These are phyloP conservation scores for Orgyia antiqua DNA, from an alignment of 2,888 invertebrate genomes.

Conservation along the genomic window DNA sequence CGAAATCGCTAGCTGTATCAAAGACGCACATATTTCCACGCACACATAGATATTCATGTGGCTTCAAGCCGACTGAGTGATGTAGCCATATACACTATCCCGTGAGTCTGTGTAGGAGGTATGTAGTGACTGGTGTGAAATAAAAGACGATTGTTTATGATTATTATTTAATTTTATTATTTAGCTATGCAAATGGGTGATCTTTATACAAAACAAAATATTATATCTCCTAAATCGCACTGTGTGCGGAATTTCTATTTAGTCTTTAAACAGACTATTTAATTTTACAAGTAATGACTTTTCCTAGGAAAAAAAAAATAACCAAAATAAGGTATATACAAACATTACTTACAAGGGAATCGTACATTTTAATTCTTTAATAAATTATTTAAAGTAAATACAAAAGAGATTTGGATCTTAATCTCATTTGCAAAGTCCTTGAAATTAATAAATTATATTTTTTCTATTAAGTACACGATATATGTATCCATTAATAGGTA, in stretches of 20 bases:
- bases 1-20: too few species aligned
- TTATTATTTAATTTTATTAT: slow-evolving; percentile 32
- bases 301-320: slow-evolving; percentile 54
- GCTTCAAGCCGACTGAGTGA: too few species aligned
- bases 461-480: too few species aligned
- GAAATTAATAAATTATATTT: slow-evolving; percentile 8
- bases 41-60: too few species aligned
- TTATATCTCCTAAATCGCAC: slow-evolving; percentile 27
- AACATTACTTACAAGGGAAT: slow-evolving; percentile 32
- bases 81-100: too few species aligned
- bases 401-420: slow-evolving; percentile 18
- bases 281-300: slow-evolving; percentile 48
- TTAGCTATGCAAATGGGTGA: slow-evolving; percentile 26
- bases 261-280: slow-evolving; percentile 65
- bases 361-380: slow-evolving; percentile 21
- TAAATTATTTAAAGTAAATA: slow-evolving; percentile 31
- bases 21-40: too few species aligned
- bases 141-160: slow-evolving; percentile 24
- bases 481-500: too few species aligned
- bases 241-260: slow-evolving; percentile 30
- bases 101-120: too few species aligned
- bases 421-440: slow-evolving; percentile 22
- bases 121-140: too few species aligned
- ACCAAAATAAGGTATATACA: slow-evolving; percentile 49
- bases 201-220: slow-evolving; percentile 26